Evolutionary conservation across 1,140 invertebrate species (phyloP), one percentile per base, ranked within the genome.

Genomic region (Drosophila sucinea): DNA sequence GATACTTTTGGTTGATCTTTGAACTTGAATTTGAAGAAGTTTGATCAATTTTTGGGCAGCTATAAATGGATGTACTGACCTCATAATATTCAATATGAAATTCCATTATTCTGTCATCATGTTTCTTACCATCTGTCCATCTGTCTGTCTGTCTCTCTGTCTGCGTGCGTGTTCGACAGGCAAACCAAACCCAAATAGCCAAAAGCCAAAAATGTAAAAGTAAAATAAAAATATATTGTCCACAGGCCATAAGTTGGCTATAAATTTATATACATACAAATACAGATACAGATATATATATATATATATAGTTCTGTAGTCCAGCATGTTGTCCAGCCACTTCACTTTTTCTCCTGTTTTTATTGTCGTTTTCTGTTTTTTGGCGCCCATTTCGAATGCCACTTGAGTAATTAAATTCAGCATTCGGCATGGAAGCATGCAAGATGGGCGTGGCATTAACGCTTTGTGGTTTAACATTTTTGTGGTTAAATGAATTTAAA

Each of bases 401-500:
- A 87, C 82, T 87, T 86, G 83, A 86, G 82, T 86, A 86, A 86
- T 86, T 86, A 86, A 86, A 89, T 86, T 86, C 84, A 80, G 77
- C 84, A 74, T 65, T 38, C 41, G 40, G 30, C 57, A 65, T 38
- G 35, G 3, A 54, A 62, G 68, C 64, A 35, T 51, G 44, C 7
- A 55, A 66, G 66, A 70, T 70, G 83, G 83, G 84, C 77, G 83
- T 86, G 83, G 83, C 83, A 87, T 87, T 87, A 87, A 87, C 85
- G 81, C 83, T 83, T 87, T 89, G 83, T 83, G 83, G 83, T 77
- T 77, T 86, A 86, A 86, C 83, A 86, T 86, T 87, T 86, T 86
- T 87, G 83, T 82, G 83, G 83, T 87, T 83, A 87, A 87, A 87
- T 89, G 84, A 87, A 87, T 87, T 89, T 87, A 83, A 89, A 87